phyloP scores from a whole-genome alignment of 2,113 vertebrate species.

The Lanius ludovicianus region DNA sequence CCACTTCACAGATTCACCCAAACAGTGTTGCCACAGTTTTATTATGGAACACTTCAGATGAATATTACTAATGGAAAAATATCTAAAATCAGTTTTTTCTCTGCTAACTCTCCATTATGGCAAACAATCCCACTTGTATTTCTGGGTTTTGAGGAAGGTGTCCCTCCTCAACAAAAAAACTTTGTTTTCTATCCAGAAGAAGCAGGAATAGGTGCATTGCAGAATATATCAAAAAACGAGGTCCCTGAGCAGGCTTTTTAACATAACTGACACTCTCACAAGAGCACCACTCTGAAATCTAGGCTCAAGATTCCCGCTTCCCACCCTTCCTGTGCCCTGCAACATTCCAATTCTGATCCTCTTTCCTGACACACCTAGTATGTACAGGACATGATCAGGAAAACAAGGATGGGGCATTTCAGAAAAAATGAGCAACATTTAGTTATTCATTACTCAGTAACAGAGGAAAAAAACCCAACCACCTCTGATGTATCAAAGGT shows the following conservation, averaged over 20 bases:
- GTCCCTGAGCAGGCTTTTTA: not conserved
- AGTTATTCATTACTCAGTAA: not conserved
- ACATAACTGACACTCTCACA: not conserved
- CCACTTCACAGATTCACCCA: not conserved
- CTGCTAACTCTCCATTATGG: not conserved
- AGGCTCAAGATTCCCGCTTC: not conserved
- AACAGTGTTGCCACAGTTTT: not conserved
- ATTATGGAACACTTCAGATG: not conserved
- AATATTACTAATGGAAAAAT: not conserved
- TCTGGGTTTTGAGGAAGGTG: not conserved
- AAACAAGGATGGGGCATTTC: not conserved
- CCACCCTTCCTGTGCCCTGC: not conserved
- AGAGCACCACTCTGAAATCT: not conserved
- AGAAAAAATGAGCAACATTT: not conserved
- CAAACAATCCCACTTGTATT: not conserved
- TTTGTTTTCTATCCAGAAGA: not conserved
- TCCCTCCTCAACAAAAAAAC: not conserved
- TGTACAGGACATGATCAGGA: not conserved
- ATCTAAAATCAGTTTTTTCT: not conserved
- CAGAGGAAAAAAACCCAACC: not conserved
- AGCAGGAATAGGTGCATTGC: not conserved
- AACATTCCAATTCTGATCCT: not conserved
- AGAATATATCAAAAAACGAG: not conserved
- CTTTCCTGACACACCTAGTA: not conserved
- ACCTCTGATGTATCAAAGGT: not conserved